Percentiles rank a stretch among this genome's conserved stretches.
Conservation (phyloP, 2,797 vertebrate genomes). For the Sebastes paucispinis region DNA sequence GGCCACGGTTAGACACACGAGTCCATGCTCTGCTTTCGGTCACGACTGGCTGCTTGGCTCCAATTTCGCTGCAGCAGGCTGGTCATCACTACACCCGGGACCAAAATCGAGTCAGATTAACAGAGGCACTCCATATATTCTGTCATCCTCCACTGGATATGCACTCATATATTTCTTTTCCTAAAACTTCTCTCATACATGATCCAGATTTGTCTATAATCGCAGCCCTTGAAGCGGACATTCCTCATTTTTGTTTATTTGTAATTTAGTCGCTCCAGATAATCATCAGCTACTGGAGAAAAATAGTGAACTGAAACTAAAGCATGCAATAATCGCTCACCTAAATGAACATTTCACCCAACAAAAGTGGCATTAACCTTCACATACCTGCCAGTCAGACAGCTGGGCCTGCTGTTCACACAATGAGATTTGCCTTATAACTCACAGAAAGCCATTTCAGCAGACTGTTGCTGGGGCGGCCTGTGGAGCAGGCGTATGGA, state of each 20-base stretch:
- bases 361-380: slow-evolving; percentile 39
- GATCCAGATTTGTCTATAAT: not conserved
- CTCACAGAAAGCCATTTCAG: slow-evolving; percentile 17
- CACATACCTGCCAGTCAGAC: slow-evolving; percentile 20
- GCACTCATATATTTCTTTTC: not conserved
- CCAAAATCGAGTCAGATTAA: slow-evolving; percentile 33
- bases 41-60: slow-evolving; percentile 20
- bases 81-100: slow-evolving; percentile 22
- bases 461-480: slow-evolving; percentile 16
- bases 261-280: not conserved
- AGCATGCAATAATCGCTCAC: not conserved
- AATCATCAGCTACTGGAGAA: not conserved
- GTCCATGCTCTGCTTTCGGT: slow-evolving; percentile 15
- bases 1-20: slow-evolving; percentile 20
- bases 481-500: not conserved
- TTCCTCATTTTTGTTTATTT: not conserved
- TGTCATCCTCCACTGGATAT: not conserved
- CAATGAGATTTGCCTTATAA: slow-evolving; percentile 20
- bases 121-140: slow-evolving; percentile 15
- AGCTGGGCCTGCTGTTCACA: slow-evolving; percentile 44
- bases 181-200: not conserved
- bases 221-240: not conserved
- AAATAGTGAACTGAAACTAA: not conserved
- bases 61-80: slow-evolving; percentile 17
- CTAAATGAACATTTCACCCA: slow-evolving; percentile 9